Evolutionary conservation across 2,113 vertebrate genomes (phyloP), one percentile per base, ranked within the genome.

Genomic region (Rhegmatorhina hoffmannsi): DNA sequence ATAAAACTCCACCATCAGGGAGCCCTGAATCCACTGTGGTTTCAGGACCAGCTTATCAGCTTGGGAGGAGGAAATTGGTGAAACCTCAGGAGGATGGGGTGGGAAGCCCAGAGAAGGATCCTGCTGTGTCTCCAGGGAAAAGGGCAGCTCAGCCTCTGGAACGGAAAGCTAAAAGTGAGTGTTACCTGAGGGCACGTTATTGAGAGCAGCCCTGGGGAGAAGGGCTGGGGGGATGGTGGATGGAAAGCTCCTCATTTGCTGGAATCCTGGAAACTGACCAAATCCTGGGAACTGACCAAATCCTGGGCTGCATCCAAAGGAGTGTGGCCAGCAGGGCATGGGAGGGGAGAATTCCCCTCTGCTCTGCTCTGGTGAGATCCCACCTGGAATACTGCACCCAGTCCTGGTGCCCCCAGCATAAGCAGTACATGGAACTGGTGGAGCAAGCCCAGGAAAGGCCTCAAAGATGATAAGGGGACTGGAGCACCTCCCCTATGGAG

Each of bases 91-190:
- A 97, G 50, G 86, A 46, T 4, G 89, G 90, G 16, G 7, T 29
- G 18, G 97, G 95, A 14, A 93, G 43, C 60, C 33, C 75, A 3
- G 94, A 93, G 17, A 96, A 78, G 26, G 97, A 89, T 11, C 90
- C 92, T 40, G 95, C 85, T 1, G 47, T 70, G 7, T 19, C 95
- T 21, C 84, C 91, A 8, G 93, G 96, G 87, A 97, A 95, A 38
- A 94, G 83, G 68, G 80, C 92, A 58, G 79, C 93, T 58, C 97
- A 95, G 26, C 38, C 68, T 19, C 44, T 70, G 7, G 97, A 97
- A 6, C 77, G 89, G 91, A 97, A 26, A 67, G 43, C 86, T 52
- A 97, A 89, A 94, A 86, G 98, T 23, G 34, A 21, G 4, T 20
- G 60, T 17, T 53, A 5, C 17, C 59, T 31, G 2, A 5, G 74